phyloP scores from a whole-genome alignment of 2,888 invertebrate species.

The Rugalucina vietnamica region DNA sequence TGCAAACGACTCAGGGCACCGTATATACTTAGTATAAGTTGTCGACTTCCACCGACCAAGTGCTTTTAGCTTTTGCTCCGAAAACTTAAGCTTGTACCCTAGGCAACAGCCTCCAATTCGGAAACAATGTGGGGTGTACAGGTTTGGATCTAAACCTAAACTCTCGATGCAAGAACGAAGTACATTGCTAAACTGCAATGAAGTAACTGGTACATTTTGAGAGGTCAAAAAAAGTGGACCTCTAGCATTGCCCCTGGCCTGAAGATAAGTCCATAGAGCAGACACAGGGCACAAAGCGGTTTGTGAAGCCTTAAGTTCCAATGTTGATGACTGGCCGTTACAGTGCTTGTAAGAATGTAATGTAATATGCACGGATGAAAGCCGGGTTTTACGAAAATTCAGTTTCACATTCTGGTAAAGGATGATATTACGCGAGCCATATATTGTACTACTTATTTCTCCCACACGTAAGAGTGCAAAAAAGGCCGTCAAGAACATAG shows the following conservation, averaged over 20 bases:
- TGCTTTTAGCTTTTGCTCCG: conserved; percentile 2
- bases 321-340: neutral
- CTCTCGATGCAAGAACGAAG: neutral
- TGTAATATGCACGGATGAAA: no score
- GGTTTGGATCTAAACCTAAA: neutral
- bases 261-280: neutral
- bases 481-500: conserved; percentile 38
- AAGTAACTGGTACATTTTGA: neutral
- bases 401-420: neutral
- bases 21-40: conserved; percentile 36
- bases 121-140: conserved; percentile 28
- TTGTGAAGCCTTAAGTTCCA: conserved; percentile 22
- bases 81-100: neutral
- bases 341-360: neutral
- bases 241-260: neutral
- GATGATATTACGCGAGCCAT: neutral
- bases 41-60: conserved; percentile 41
- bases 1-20: no score
- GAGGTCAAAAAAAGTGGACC: conserved; percentile 24
- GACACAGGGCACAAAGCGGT: conserved; percentile 31
- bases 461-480: conserved; percentile 39
- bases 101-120: conserved; percentile 33
- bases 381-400: neutral
- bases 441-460: conserved; percentile 15
- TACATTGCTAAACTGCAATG: neutral